These are phyloP conservation scores for Hololepta plana DNA, from an alignment of 2,888 invertebrate species.

Conservation along the genomic window DNA sequence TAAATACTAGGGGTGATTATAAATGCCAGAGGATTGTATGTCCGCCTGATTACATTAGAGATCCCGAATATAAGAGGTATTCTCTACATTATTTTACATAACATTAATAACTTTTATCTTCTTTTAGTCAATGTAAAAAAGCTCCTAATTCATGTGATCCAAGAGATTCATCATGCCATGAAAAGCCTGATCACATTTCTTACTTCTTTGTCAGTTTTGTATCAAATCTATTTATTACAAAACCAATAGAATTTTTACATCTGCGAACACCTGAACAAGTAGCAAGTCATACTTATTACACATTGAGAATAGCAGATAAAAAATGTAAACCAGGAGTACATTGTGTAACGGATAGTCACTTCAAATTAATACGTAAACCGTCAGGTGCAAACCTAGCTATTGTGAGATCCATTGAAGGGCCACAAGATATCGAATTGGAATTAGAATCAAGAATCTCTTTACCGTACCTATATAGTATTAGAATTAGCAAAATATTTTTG, in stretches of 20 bases:
- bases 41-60: constrained; percentile 66
- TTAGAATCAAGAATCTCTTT: no score
- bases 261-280: constrained; percentile 64
- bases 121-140: constrained; percentile 63
- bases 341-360: no score
- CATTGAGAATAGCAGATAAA: constrained; percentile 47
- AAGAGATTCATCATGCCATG: constrained; percentile 56
- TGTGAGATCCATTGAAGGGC: constrained; percentile 57
- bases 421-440: constrained; percentile 79
- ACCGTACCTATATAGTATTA: no score
- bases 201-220: constrained; percentile 90
- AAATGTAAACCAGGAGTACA: no score
- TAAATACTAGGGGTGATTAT: constrained; percentile 77
- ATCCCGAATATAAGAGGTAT: constrained; percentile 65
- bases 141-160: constrained; percentile 49
- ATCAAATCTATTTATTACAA: constrained; percentile 35
- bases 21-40: constrained; percentile 77
- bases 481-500: constrained; percentile 69
- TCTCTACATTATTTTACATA: constrained; percentile 17
- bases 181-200: constrained; percentile 69
- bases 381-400: no score
- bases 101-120: constrained; percentile 4
- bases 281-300: no score
- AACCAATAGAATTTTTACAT: not conserved
- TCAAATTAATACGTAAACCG: no score